Evolutionary conservation across 2,797 vertebrate genomes (phyloP).

Genomic region (Glossophaga mutica): DNA sequence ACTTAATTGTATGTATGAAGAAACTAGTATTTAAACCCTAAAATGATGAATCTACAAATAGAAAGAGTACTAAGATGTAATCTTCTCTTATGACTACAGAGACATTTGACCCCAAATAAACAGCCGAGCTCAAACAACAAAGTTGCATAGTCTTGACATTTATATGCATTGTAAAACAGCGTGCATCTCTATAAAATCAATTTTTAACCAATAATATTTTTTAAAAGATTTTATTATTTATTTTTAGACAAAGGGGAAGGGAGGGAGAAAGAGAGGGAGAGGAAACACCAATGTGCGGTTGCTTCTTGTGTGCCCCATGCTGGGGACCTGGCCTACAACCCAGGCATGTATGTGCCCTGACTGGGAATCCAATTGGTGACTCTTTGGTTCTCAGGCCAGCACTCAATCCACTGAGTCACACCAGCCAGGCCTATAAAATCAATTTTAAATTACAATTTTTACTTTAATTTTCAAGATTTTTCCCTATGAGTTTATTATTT

Average conservation of each 20-base stretch:
- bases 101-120: not conserved
- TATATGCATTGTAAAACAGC: not conserved
- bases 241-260: too few relatives aligned
- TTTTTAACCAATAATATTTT: not conserved
- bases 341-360: too few relatives aligned
- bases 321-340: too few relatives aligned
- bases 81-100: not conserved
- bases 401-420: too few relatives aligned
- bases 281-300: too few relatives aligned
- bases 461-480: not conserved
- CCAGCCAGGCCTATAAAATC: not conserved
- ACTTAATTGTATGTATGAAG: not conserved
- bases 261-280: too few relatives aligned
- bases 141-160: not conserved
- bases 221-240: too few relatives aligned
- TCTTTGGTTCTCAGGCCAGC: too few relatives aligned
- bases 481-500: not conserved
- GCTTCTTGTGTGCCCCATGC: too few relatives aligned
- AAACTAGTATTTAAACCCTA: not conserved
- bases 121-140: not conserved
- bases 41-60: not conserved
- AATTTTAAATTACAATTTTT: not conserved
- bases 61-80: not conserved
- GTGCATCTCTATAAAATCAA: not conserved
- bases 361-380: too few relatives aligned